phyloP scores from a whole-genome alignment of 2,888 invertebrate genomes.

The Drosophila lacicola region DNA sequence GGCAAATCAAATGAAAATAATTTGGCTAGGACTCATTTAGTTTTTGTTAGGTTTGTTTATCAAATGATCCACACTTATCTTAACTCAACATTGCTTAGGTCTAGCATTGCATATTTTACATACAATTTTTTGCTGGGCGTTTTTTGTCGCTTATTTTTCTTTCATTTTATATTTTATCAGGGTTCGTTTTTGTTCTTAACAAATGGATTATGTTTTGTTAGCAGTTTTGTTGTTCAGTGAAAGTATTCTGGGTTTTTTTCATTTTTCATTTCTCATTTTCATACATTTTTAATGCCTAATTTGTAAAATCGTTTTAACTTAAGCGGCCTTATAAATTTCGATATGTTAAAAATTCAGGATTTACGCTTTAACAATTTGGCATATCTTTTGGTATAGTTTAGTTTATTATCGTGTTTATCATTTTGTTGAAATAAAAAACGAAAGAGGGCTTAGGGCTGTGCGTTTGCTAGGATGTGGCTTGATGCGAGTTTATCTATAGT shows the following conservation, averaged over 20 bases:
- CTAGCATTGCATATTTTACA: conserved; percentile 47
- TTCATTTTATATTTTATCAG: conserved; percentile 8
- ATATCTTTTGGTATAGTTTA: conserved; percentile 63
- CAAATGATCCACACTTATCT: conserved; percentile 57
- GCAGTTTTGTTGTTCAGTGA: conserved; percentile 58
- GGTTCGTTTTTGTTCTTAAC: conserved; percentile 47
- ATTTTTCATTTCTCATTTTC: conserved; percentile 20
- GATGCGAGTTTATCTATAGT: conserved; percentile 51
- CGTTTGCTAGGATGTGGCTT: conserved; percentile 52
- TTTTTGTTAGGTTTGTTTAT: conserved; percentile 14
- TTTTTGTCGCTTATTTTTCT: conserved; percentile 11
- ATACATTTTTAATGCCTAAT: conserved; percentile 71
- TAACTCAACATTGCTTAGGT: conserved; percentile 49
- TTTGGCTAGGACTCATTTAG: conserved; percentile 55
- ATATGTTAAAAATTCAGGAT: conserved; percentile 84
- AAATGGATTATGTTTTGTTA: conserved; percentile 60
- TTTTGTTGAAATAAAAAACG: conserved; percentile 17
- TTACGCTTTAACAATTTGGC: conserved; percentile 73
- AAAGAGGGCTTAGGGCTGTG: conserved; percentile 48
- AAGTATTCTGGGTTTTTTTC: conserved; percentile 51
- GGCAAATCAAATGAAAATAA: conserved; percentile 65
- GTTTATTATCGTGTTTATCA: conserved; percentile 38
- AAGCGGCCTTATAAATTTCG: conserved; percentile 75
- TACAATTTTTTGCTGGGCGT: conserved; percentile 34
- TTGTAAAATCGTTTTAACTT: conserved; percentile 70